These are phyloP conservation scores for Lutraria rhynchaena DNA, from an alignment of 1,140 invertebrate genomes.

Conservation along the genomic window DNA sequence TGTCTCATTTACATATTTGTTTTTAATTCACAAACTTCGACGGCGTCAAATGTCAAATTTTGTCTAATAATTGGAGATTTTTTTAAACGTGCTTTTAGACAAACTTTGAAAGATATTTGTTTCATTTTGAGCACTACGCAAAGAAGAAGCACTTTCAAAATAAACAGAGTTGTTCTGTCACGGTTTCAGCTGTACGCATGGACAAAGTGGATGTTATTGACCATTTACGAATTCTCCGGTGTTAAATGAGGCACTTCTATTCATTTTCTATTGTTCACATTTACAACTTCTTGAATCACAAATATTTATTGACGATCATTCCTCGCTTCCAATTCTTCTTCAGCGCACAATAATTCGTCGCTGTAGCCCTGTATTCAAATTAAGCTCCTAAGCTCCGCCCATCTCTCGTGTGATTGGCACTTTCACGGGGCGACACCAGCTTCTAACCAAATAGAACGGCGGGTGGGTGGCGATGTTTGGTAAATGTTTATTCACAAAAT, in stretches of 20 bases:
- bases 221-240: constrained; percentile 31
- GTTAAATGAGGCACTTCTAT: constrained; percentile 31
- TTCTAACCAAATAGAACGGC: constrained; percentile 57
- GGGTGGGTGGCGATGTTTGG: constrained; percentile 41
- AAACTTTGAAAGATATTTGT: too few relatives aligned
- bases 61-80: too few relatives aligned
- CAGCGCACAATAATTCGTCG: constrained; percentile 35
- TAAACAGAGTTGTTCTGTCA: too few relatives aligned
- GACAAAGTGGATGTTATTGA: constrained; percentile 22
- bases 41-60: too few relatives aligned
- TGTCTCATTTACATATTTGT: too few relatives aligned
- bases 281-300: constrained; percentile 42
- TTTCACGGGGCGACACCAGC: constrained; percentile 11
- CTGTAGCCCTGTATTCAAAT: constrained; percentile 24
- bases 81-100: too few relatives aligned
- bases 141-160: too few relatives aligned
- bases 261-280: constrained; percentile 39
- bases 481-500: constrained; percentile 62
- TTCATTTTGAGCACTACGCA: too few relatives aligned
- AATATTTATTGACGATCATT: constrained; percentile 57
- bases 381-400: constrained; percentile 32
- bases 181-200: not conserved
- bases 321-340: constrained; percentile 4
- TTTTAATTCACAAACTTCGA: too few relatives aligned
- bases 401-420: constrained; percentile 23